Percentiles rank a stretch among this genome's conserved stretches.
These are phyloP conservation scores for Ichneumoninae sp. DNA, from an alignment of 2,888 invertebrate genomes.

Conservation along the genomic window DNA sequence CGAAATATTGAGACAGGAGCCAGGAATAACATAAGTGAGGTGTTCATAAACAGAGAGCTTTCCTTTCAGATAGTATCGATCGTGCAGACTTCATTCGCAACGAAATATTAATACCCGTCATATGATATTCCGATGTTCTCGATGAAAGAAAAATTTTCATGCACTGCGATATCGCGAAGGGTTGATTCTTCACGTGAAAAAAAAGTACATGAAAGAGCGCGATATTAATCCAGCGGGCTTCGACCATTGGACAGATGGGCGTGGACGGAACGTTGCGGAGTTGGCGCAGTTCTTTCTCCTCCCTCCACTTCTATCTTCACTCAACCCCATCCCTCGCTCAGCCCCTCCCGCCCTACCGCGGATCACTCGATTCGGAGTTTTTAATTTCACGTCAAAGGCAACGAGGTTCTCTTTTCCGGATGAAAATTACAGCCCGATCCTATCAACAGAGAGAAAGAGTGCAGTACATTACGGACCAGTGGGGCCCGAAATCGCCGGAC, in stretches of 20 bases:
- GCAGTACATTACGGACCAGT: slow-evolving; percentile 58
- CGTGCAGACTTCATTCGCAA: background rate
- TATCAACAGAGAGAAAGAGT: slow-evolving; percentile 37
- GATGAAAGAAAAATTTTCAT: background rate
- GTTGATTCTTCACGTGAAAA: slow-evolving; percentile 9
- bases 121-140: background rate
- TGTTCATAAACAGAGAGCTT: background rate
- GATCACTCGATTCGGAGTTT: slow-evolving; percentile 67
- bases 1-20: background rate
- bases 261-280: slow-evolving; percentile 6
- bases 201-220: slow-evolving; percentile 8
- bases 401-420: slow-evolving; percentile 52
- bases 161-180: slow-evolving; percentile 4
- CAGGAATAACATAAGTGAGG: background rate
- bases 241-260: slow-evolving; percentile 31
- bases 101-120: background rate
- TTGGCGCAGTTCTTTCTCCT: slow-evolving; percentile 34
- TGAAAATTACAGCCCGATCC: slow-evolving; percentile 63
- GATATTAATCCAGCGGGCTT: background rate
- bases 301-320: background rate
- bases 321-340: slow-evolving; percentile 16
- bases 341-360: background rate
- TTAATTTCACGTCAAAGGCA: slow-evolving; percentile 76
- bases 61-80: background rate
- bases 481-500: slow-evolving; percentile 58